Base-by-base conservation (phyloP, 2,113 vertebrate genomes). In the Baryphthengus martii region DNA sequence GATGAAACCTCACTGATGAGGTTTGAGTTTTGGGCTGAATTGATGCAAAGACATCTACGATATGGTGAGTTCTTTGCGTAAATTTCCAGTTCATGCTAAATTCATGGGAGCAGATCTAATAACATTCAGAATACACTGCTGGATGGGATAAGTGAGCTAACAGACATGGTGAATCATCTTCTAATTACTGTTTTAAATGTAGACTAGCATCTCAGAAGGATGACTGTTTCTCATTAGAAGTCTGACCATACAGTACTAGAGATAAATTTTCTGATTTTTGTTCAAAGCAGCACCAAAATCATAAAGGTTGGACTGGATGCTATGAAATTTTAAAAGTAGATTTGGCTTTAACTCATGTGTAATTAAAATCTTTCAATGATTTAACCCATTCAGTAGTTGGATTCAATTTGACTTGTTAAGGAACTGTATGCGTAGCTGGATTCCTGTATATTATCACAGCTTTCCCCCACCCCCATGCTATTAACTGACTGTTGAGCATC, bases 401-500 rank as follows among this genome's bases (percentile, higher is more conserved):
- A 77, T 87, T 85, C 50, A 73, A 20, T 3, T 70, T 37, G 61
- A 39, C 49, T 71, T 49, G 33, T 5, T 62, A 35, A 19, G 25
- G 52, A 85, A 17, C n/a, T 53, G 18, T 74, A 17, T 25, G 25
- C 0, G 0, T 78, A 45, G 76, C 44, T 65, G 44, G 19, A 40
- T 61, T 92, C 61, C 37, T 59, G 56, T 52, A 26, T 42, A 40
- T 56, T 72, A 78, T 17, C 17, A 7, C 15, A 59, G 53, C 33
- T 92, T 81, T 53, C 26, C 44, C 44, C 24, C 59, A 53, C 52
- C 53, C 49, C 52, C 49, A 72, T 17, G 75, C 79, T 93, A 87
- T 92, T 90, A 94, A 89, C 81, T 89, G 88, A 83, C 55, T 90
- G 87, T 68, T 95, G 89, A 96, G 86, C 85, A 88, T 94, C 79